phyloP scores from a whole-genome alignment of 2,797 vertebrate species.

The Bovichtus diacanthus region DNA sequence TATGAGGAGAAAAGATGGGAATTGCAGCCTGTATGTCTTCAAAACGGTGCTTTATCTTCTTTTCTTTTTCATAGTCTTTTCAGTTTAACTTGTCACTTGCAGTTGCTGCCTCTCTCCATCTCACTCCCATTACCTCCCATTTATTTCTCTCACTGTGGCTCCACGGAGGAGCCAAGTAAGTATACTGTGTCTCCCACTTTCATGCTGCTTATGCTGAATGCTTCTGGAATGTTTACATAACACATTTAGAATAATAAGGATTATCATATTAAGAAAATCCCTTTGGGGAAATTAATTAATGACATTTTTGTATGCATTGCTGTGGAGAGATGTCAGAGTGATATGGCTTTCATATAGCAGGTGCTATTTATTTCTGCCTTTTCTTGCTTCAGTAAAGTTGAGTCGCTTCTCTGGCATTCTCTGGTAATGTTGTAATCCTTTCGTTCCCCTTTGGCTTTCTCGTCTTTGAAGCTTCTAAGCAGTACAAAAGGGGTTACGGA shows the following conservation, averaged over 20 bases:
- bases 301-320: neutral
- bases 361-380: neutral
- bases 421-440: neutral
- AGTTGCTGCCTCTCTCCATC: conserved; percentile 2
- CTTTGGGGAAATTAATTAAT: neutral
- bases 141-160: neutral
- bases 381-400: neutral
- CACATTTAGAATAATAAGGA: neutral
- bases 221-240: neutral
- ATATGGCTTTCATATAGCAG: neutral
- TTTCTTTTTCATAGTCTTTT: neutral
- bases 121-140: neutral
- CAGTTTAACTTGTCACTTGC: conserved; percentile 1
- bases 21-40: neutral
- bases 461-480: neutral
- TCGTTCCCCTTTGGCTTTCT: neutral
- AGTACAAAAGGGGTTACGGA: neutral
- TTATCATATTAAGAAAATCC: neutral
- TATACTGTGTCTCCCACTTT: neutral
- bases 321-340: neutral
- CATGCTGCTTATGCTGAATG: neutral
- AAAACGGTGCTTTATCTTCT: neutral
- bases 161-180: neutral
- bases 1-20: neutral
- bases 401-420: neutral